A percentile compares a stretch with the other conserved stretches of the same genome.
Conservation (phyloP, 2,113 vertebrate genomes). For the Vidua chalybeata region DNA sequence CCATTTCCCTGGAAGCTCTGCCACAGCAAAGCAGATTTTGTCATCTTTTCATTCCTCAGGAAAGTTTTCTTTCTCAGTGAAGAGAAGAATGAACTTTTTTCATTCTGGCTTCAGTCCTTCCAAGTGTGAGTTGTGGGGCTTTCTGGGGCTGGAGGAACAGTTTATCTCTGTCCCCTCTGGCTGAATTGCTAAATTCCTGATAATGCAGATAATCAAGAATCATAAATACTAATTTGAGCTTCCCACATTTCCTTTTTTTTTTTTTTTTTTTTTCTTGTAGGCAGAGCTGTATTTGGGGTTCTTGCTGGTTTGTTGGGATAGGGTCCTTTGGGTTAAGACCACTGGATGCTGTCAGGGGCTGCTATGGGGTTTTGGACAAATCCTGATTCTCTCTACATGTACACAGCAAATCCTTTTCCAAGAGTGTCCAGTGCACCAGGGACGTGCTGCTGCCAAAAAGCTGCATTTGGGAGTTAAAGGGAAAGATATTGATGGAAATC, state of each 20-base stretch:
- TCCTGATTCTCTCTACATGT: background rate
- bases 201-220: background rate
- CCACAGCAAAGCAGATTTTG: constrained; percentile 23
- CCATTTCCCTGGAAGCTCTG: background rate
- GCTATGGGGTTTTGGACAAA: background rate
- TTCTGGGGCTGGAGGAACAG: background rate
- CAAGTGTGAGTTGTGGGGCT: background rate
- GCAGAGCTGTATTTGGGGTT: background rate
- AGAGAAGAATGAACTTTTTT: background rate
- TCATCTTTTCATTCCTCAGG: background rate
- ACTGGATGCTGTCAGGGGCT: background rate
- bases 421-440: background rate
- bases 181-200: background rate
- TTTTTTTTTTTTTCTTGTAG: no score
- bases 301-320: background rate
- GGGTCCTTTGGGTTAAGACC: background rate
- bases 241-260: background rate
- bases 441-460: background rate
- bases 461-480: background rate
- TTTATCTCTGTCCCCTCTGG: background rate
- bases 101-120: background rate
- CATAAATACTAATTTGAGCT: background rate
- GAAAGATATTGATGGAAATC: background rate
- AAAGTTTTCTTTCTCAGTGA: background rate
- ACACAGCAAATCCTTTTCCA: background rate